A percentile compares a stretch with the other conserved stretches of the same genome.
Conservation (phyloP, 1,140 invertebrate species). For the Drosophila teissieri region DNA sequence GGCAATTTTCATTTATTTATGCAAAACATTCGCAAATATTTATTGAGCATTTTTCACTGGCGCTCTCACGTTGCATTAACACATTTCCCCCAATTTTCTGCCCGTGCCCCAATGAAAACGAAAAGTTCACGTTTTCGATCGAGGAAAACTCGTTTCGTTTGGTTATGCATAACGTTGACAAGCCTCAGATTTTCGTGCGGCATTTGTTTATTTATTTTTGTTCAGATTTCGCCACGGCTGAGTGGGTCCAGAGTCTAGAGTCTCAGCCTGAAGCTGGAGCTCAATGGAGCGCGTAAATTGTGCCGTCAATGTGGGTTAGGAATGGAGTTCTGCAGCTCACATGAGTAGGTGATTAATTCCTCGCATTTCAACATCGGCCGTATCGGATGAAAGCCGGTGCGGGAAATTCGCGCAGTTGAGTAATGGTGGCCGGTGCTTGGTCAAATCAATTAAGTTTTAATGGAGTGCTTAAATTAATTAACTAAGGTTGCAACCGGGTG, state of each 20-base stretch:
- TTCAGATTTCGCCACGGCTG: constrained; percentile 32
- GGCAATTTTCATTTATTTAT: constrained; percentile 59
- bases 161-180: constrained; percentile 51
- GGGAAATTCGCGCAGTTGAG: constrained; percentile 29
- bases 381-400: constrained; percentile 22
- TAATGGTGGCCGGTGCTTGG: constrained; percentile 20
- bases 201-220: constrained; percentile 1
- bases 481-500: background rate
- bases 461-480: constrained; percentile 47
- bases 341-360: constrained; percentile 30
- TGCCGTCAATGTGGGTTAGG: constrained; percentile 30
- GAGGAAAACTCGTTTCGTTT: constrained; percentile 57
- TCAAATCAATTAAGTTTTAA: constrained; percentile 53
- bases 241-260: constrained; percentile 17
- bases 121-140: constrained; percentile 55
- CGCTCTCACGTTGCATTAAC: constrained; percentile 60
- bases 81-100: constrained; percentile 64
- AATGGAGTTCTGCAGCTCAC: constrained; percentile 18
- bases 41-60: constrained; percentile 42
- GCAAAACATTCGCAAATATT: constrained; percentile 58
- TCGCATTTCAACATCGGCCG: constrained; percentile 20
- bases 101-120: constrained; percentile 50
- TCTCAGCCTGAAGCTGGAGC: constrained; percentile 8
- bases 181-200: constrained; percentile 34
- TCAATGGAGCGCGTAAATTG: constrained; percentile 64